Base-by-base conservation (phyloP, 2,113 vertebrate species). In the Lophura nycthemera region DNA sequence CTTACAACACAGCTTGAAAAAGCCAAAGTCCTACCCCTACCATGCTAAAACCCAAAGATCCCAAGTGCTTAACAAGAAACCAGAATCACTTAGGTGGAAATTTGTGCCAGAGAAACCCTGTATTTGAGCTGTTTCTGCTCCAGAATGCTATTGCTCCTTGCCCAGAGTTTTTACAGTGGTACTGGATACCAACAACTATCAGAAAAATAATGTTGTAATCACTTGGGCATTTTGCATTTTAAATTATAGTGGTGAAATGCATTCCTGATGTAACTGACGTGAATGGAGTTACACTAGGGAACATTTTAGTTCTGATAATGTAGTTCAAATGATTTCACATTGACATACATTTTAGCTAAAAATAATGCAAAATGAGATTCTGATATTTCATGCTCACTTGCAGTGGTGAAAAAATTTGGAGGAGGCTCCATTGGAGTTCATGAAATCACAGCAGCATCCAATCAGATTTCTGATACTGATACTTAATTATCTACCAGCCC, bases 261-360 rank as follows among this genome's bases (percentile, higher is more conserved):
- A 48, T 82, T 91, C 59, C 69, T 76, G 74, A 67, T 91, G 82
- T 77, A 86, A 69, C 73, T 92, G 80, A 86, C 4, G 56, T 89
- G 76, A 88, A 84, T 84, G 80, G 75, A 67, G 61, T 85, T 87
- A 79, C 65, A 87, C 80, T 15, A 72, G 90, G 72, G 57, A 88
- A 75, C 38, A 4, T 79, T 94, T 94, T 89, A 65, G 72, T 84
- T 47, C 90, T 86, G 52, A 43, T 92, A 81, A 85, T 78, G 45
- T 86, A 84, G 94, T 88, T 93, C 89, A 94, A 32, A 89, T 80
- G 27, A 72, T 91, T 91, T 88, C 89, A 64, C 84, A 72, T 75
- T 96, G 89, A 95, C 89, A 91, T 72, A 95, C 45, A 91, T 94
- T 96, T 90, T 82, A 84, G 73, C 94, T 95, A 91, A 96, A 96